Conservation (phyloP, 1,140 invertebrate genomes). For the Vollenhovia emeryi region DNA sequence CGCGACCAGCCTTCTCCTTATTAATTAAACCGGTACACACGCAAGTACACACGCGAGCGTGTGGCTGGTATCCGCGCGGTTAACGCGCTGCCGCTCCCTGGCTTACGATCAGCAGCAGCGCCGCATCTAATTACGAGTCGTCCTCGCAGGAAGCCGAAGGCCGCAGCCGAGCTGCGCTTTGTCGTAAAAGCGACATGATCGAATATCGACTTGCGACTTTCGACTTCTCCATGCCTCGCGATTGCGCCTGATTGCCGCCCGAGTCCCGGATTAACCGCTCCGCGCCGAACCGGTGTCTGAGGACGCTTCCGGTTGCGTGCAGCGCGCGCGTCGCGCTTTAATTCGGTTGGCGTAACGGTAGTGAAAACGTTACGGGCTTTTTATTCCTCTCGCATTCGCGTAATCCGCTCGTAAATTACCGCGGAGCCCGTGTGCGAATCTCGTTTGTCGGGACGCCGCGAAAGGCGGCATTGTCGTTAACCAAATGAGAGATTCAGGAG, state of each 20-base stretch:
- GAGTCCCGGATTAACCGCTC: constrained; percentile 22
- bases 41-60: constrained; percentile 8
- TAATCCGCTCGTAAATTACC: constrained; percentile 46
- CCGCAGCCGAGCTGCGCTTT: background rate
- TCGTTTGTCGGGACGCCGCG: background rate
- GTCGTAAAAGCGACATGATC: constrained; percentile 12
- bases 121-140: constrained; percentile 43
- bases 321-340: constrained; percentile 24
- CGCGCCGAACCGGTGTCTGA: background rate
- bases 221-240: background rate
- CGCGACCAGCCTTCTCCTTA: constrained; percentile 54
- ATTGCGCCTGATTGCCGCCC: background rate
- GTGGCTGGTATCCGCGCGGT: background rate
- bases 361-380: constrained; percentile 19
- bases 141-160: constrained; percentile 28
- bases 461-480: background rate
- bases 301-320: background rate
- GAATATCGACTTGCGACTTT: background rate
- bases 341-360: constrained; percentile 48
- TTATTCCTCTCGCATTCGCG: constrained; percentile 10
- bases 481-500: background rate
- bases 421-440: background rate
- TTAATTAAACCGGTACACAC: constrained; percentile 61
- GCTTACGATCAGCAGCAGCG: constrained; percentile 12
- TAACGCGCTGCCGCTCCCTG: constrained; percentile 12